Evolutionary conservation across 2,113 vertebrate species (phyloP), one percentile per base, ranked within the genome.

Genomic region (Nansenia antarctica): DNA sequence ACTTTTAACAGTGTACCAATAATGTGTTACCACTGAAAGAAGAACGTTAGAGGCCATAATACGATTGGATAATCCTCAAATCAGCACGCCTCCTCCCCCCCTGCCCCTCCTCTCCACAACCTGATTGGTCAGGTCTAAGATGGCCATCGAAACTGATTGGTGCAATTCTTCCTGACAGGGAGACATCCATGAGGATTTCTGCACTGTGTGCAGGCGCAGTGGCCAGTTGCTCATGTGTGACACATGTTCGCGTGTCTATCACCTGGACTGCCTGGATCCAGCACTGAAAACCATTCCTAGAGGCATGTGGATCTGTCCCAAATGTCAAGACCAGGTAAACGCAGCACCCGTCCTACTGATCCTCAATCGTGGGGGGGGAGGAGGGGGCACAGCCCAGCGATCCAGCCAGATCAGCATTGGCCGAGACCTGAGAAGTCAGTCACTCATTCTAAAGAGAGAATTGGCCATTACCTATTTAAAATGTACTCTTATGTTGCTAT

Each of bases 281-380:
- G 96, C 98, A 89, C 94, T 99, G 93, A 99, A 98, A 96, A 95
- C 95, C 81, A 99, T 99, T 93, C 98, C 98, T 86, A 99, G 98
- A 95, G 98, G 98, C 95, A 99, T 99, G 98, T 99, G 98, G 98
- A 99, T 99, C 93, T 99, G 98, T 94, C 98, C 98, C 89, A 96
- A 98, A 91, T 99, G 98, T 94, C 97, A 98, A 94, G 96, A 99
- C 91, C 96, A 99, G 98, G 98, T 99, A 97, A 92, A 86, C 59
- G 59, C 85, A 78, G 84, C 85, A 77, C 74, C 67, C 65, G 30
- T 30, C 59, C 11, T 32, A 32, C 18, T 49, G 72, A 72, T 62
- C 29, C 12, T n/a, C n/a, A n/a, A n/a, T n/a, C n/a, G n/a, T n/a
- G n/a, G n/a, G n/a, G n/a, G n/a, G n/a, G n/a, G n/a, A n/a, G 81